phyloP scores from a whole-genome alignment of 1,140 invertebrate genomes.

The Conus betulinus region DNA sequence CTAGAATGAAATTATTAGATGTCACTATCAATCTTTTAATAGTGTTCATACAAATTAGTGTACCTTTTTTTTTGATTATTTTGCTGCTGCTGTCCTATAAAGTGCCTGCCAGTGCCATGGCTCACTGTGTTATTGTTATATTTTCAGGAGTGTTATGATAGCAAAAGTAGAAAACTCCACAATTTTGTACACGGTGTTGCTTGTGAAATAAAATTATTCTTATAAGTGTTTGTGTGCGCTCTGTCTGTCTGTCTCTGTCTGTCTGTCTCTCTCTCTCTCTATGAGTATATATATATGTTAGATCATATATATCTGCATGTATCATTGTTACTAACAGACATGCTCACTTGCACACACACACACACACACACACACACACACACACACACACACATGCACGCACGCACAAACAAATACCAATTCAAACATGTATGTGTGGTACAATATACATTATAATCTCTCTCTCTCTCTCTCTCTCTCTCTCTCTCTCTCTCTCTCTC shows the following conservation, averaged over 20 bases:
- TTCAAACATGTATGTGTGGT: neutral
- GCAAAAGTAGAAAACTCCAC: neutral
- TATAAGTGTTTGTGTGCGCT: neutral
- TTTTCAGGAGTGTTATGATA: neutral
- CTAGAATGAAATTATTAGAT: no score
- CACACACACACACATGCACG: neutral
- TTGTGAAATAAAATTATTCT: neutral
- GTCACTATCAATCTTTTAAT: no score
- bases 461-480: no score
- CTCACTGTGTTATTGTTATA: neutral
- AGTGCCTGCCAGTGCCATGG: constrained; percentile 5
- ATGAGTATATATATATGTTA: no score
- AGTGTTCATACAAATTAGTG: neutral
- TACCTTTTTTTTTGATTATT: neutral
- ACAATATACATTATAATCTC: no score
- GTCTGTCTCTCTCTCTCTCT: neutral
- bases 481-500: no score
- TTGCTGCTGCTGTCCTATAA: neutral
- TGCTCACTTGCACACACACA: neutral
- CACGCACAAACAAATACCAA: neutral
- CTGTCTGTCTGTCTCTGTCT: neutral
- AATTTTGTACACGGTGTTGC: neutral
- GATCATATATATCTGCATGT: no score
- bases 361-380: constrained; percentile 9
- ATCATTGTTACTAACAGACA: neutral